Conservation (phyloP, 1,140 invertebrate species). For the Adoxophyes honmai region DNA sequence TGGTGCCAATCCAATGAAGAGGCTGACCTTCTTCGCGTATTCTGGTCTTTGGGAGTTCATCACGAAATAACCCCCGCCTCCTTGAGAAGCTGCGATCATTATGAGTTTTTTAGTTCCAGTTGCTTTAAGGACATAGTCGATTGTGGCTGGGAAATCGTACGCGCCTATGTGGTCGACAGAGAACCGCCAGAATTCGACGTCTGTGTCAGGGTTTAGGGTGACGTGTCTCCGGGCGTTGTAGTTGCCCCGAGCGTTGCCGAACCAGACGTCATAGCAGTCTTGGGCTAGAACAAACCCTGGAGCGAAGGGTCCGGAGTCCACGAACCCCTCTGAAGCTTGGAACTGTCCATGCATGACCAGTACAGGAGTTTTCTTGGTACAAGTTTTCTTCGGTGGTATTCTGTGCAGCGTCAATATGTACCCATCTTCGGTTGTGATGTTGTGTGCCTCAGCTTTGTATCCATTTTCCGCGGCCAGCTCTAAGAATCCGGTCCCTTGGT, state of each 20-base stretch:
- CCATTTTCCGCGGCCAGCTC: too few relatives aligned
- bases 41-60: slow-evolving; percentile 54
- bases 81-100: slow-evolving; percentile 82
- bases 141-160: slow-evolving; percentile 68
- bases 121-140: slow-evolving; percentile 79
- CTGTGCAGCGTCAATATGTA: too few relatives aligned
- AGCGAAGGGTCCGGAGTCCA: slow-evolving; percentile 80
- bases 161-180: neutral
- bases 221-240: slow-evolving; percentile 79
- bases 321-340: slow-evolving; percentile 81
- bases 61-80: slow-evolving; percentile 49
- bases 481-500: too few relatives aligned
- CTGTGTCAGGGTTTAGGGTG: slow-evolving; percentile 73
- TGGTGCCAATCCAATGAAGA: slow-evolving; percentile 45
- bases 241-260: slow-evolving; percentile 84
- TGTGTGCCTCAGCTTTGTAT: too few relatives aligned
- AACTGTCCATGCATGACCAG: slow-evolving; percentile 81
- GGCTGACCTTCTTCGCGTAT: slow-evolving; percentile 47
- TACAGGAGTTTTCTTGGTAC: slow-evolving; percentile 31
- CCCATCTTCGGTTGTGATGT: too few relatives aligned
- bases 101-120: slow-evolving; percentile 73
- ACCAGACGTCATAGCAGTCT: slow-evolving; percentile 87
- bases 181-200: slow-evolving; percentile 61
- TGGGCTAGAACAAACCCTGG: slow-evolving; percentile 83
- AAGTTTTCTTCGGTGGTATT: too few relatives aligned